A percentile compares a stretch with the other conserved stretches of the same genome.
Conservation (phyloP, 1,140 invertebrate genomes). For the Paraescarpia echinospica region DNA sequence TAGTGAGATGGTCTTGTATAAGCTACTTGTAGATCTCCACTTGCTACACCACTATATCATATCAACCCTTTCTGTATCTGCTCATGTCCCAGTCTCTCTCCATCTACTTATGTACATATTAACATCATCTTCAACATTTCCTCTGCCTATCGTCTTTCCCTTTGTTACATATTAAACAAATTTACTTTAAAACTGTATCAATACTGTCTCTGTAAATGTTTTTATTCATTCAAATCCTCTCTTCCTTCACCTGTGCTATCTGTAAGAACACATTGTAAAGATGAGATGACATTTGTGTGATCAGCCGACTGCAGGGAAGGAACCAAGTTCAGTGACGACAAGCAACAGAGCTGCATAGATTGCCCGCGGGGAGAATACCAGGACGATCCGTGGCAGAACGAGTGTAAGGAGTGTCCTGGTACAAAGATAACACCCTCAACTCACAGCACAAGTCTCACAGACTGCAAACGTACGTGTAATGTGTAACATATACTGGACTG, state of each 20-base stretch:
- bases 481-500: neutral
- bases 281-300: neutral
- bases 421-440: neutral
- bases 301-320: neutral
- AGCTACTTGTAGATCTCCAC: neutral
- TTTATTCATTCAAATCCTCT: neutral
- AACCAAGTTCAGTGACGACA: neutral
- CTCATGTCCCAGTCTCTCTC: neutral
- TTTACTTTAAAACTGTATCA: neutral
- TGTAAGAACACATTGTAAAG: neutral
- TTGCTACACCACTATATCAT: neutral
- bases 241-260: neutral
- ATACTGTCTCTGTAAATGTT: neutral
- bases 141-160: neutral
- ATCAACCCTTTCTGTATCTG: neutral
- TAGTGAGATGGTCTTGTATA: neutral
- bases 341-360: neutral
- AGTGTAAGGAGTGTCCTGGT: constrained; percentile 8
- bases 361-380: constrained; percentile 9
- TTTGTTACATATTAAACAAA: neutral
- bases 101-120: neutral
- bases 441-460: neutral
- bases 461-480: neutral
- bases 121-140: neutral
- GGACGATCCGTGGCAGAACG: neutral